A percentile compares a stretch with the other conserved stretches of the same genome.
These are phyloP conservation scores for Cephus runcator DNA, from an alignment of 2,888 invertebrate species.

Conservation along the genomic window DNA sequence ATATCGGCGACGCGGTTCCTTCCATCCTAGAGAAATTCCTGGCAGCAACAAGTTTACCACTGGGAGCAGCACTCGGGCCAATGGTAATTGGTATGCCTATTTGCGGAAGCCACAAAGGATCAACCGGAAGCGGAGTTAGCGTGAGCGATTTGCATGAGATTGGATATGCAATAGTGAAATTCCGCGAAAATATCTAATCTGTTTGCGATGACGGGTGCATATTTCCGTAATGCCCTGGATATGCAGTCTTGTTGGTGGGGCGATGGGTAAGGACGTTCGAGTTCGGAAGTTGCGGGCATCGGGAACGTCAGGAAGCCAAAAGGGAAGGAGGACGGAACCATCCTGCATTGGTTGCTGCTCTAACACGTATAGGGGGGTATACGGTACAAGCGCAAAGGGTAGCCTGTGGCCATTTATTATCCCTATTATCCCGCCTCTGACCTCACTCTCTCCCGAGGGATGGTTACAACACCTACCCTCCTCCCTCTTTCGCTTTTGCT, in stretches of 20 bases:
- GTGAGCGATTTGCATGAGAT: background rate
- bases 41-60: background rate
- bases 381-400: constrained; percentile 32
- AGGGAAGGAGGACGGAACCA: background rate
- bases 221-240: background rate
- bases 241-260: background rate
- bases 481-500: constrained; percentile 32
- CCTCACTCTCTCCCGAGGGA: constrained; percentile 34
- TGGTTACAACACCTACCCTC: constrained; percentile 26
- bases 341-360: background rate
- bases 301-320: background rate
- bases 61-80: background rate
- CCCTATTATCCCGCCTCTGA: constrained; percentile 47
- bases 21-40: background rate
- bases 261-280: background rate
- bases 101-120: background rate
- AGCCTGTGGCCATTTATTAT: constrained; percentile 47
- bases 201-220: background rate
- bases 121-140: background rate
- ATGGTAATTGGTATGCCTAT: background rate
- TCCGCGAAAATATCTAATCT: background rate
- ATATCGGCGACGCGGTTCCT: background rate
- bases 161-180: background rate
- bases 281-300: background rate
- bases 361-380: constrained; percentile 6